These are phyloP conservation scores for Alethe diademata DNA, from an alignment of 2,113 vertebrate species.

Conservation along the genomic window DNA sequence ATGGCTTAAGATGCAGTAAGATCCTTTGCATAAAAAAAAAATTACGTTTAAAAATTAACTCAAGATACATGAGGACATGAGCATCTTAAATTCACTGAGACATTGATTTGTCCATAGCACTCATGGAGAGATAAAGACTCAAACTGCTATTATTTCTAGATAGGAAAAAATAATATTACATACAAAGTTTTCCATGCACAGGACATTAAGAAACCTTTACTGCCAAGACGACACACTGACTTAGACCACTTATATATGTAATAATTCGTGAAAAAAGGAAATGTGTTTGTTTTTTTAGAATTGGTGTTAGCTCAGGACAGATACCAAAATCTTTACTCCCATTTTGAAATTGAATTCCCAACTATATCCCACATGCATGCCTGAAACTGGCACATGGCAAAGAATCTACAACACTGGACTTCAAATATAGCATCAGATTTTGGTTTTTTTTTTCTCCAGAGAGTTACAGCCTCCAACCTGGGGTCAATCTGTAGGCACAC, in stretches of 20 bases:
- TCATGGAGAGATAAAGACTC: background rate
- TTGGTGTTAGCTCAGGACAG: background rate
- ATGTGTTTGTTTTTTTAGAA: background rate
- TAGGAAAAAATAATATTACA: background rate
- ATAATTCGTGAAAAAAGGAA: background rate
- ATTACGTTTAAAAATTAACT: background rate
- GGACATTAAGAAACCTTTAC: background rate
- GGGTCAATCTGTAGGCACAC: accelerated
- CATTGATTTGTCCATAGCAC: background rate
- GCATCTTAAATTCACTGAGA: background rate
- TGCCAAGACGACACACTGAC: background rate
- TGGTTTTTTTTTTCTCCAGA: background rate
- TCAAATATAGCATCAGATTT: background rate
- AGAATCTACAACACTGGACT: background rate
- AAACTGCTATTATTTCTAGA: background rate
- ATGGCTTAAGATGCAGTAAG: background rate
- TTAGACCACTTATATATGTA: background rate
- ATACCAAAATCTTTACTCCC: background rate
- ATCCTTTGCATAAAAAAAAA: background rate
- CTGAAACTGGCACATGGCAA: background rate
- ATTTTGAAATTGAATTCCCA: background rate
- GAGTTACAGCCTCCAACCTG: background rate
- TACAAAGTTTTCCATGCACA: background rate
- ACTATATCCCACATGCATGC: background rate
- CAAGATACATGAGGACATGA: background rate